phyloP scores from a whole-genome alignment of 1,140 invertebrate species.

The Stegodyphus mimosarum region DNA sequence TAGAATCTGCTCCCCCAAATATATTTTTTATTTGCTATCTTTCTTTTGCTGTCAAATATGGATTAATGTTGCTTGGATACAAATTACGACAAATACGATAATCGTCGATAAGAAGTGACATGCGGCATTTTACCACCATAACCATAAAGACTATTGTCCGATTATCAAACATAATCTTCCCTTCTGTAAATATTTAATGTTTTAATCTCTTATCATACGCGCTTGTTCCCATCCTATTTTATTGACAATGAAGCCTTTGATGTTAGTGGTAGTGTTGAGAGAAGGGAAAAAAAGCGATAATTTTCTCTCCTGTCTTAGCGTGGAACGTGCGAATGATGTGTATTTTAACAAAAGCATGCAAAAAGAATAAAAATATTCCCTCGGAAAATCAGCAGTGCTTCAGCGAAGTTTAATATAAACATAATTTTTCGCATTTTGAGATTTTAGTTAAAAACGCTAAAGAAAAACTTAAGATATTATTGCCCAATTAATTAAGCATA shows the following conservation, averaged over 20 bases:
- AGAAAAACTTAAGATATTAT: no score
- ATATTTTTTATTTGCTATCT: conserved; percentile 29
- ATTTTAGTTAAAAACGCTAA: no score
- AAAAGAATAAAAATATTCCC: no score
- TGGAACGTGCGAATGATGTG: neutral
- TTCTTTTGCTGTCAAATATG: conserved; percentile 27
- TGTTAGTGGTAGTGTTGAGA: neutral
- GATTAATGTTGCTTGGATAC: conserved; percentile 41
- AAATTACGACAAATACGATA: conserved; percentile 45
- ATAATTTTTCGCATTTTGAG: no score
- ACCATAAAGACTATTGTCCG: conserved; percentile 30
- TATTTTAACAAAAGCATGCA: neutral
- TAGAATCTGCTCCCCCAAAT: neutral
- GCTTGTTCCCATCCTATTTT: conserved; percentile 4
- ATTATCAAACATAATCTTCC: conserved; percentile 42
- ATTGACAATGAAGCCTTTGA: conserved; percentile 48
- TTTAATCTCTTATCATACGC: conserved; percentile 45
- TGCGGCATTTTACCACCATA: conserved; percentile 30
- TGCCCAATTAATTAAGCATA: no score
- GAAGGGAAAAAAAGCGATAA: neutral
- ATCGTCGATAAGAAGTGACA: conserved; percentile 32
- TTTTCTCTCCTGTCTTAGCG: neutral
- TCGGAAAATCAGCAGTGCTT: no score
- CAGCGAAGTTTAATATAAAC: no score
- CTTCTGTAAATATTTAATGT: conserved; percentile 52